Evolutionary conservation across 2,888 invertebrate species (phyloP).

Genomic region (Graphium colonna): DNA sequence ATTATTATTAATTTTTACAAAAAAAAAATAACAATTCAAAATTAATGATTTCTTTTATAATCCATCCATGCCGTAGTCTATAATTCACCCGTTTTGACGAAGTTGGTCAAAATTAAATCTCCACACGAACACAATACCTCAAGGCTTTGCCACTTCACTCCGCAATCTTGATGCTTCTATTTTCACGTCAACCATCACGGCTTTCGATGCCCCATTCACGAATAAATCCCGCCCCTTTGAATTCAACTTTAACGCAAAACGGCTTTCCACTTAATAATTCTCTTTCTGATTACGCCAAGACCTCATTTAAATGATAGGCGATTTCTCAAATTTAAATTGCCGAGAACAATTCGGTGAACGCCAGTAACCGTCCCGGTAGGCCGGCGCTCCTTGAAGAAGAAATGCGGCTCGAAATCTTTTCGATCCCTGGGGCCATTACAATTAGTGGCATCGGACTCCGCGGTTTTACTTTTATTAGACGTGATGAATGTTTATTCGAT

Average conservation of each 20-base stretch:
- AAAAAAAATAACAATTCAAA: too few species aligned
- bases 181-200: not conserved
- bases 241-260: constrained; percentile 5
- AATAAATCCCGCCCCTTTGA: constrained; percentile 5
- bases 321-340: constrained; percentile 17
- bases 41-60: too few species aligned
- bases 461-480: constrained; percentile 7
- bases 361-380: constrained; percentile 8
- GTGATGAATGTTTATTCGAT: constrained; percentile 6
- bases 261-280: constrained; percentile 2
- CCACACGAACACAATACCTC: not conserved
- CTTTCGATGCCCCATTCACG: not conserved
- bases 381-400: constrained; percentile 4
- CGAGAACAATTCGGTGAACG: constrained; percentile 15
- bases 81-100: too few species aligned
- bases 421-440: constrained; percentile 15
- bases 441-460: constrained; percentile 11
- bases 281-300: constrained; percentile 7
- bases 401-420: constrained; percentile 4
- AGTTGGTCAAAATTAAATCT: not conserved
- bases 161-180: not conserved
- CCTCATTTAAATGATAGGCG: constrained; percentile 7
- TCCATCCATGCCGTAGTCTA: too few species aligned
- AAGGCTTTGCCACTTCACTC: not conserved
- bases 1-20: too few species aligned